Conservation (phyloP, 2,888 invertebrate species). For the Spodoptera exigua region DNA sequence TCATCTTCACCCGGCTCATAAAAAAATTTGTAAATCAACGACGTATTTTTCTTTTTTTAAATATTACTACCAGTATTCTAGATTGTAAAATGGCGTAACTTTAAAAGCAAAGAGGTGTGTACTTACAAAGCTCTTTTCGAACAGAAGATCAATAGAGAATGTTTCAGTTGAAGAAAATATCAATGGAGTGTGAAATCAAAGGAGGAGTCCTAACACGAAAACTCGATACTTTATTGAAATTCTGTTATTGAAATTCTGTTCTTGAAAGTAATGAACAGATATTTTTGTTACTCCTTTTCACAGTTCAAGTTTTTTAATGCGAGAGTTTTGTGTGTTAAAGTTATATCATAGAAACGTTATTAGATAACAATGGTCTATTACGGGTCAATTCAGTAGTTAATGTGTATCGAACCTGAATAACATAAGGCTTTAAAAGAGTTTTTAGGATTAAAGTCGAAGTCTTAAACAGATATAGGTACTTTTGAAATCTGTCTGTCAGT, state of each 20-base stretch:
- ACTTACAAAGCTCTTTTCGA: slow-evolving; percentile 12
- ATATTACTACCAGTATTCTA: too few species aligned
- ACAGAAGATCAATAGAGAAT: slow-evolving; percentile 13
- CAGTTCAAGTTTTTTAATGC: not conserved
- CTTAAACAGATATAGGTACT: too few species aligned
- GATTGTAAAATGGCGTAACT: not conserved
- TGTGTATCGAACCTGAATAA: too few species aligned
- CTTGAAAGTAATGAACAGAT: not conserved
- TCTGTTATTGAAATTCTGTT: not conserved
- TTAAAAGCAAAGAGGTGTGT: slow-evolving; percentile 1
- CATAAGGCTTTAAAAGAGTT: too few species aligned
- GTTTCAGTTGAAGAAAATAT: slow-evolving; percentile 19
- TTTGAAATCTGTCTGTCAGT: too few species aligned
- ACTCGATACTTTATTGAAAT: slow-evolving; percentile 13
- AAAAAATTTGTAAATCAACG: too few species aligned
- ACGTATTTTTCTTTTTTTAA: too few species aligned
- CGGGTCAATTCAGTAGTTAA: too few species aligned
- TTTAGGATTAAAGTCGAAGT: too few species aligned
- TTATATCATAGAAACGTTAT: too few species aligned
- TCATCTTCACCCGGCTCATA: too few species aligned
- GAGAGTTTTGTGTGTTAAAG: not conserved
- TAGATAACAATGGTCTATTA: too few species aligned
- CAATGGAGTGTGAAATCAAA: slow-evolving; percentile 49
- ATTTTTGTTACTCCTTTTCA: not conserved
- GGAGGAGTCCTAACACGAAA: slow-evolving; percentile 15